Base-by-base conservation (phyloP, 2,113 vertebrate genomes). In the Pangasianodon hypophthalmus region DNA sequence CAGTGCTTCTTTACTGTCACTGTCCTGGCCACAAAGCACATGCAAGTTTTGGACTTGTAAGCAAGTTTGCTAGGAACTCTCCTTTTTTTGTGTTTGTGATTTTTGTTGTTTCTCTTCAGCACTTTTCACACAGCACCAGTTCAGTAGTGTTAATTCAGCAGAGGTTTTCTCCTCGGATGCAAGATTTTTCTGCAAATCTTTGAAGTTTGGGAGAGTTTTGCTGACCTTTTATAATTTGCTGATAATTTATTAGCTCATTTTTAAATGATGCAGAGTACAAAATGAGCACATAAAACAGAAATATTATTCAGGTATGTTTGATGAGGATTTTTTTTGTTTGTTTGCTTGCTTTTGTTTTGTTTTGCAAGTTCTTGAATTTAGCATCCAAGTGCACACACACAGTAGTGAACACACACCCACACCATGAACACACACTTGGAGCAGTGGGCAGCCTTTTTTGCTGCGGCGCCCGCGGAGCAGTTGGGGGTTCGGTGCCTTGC, bases 1-100 rank as follows among this genome's bases (percentile, higher is more conserved):
- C 88, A 90, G 85, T 89, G 84, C 84, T 88, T 87, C 88, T 83
- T 89, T 88, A 86, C 94, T 94, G 94, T 94, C 95, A 94, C 91
- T 91, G 91, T 91, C 91, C 91, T 94, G 87, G 92, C 94, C 93
- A 95, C 93, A 92, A 93, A 92, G 73, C 87, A 75, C 92, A 91
- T 88, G 89, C 90, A 84, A 91, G 91, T 94, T 95, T 85, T 94
- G 88, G 89, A 91, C 89, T 91, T 88, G 91, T 93, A 93, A 94
- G 93, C 94, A 94, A 90, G 90, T 94, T 94, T 93, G 58, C 62
- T 86, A 62, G 62, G 73, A 77, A 77, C 52, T 44, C 21, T 60
- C 19, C 50, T 50, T 84, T 85, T 69, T 86, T 69, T 79, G 71
- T 87, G 73, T 60, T 75, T 60, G 86, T 79, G 85, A 56, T 87